A percentile compares a stretch with the other conserved stretches of the same genome.
These are phyloP conservation scores for Gibbula magus DNA, from an alignment of 2,888 invertebrate species.

Conservation along the genomic window DNA sequence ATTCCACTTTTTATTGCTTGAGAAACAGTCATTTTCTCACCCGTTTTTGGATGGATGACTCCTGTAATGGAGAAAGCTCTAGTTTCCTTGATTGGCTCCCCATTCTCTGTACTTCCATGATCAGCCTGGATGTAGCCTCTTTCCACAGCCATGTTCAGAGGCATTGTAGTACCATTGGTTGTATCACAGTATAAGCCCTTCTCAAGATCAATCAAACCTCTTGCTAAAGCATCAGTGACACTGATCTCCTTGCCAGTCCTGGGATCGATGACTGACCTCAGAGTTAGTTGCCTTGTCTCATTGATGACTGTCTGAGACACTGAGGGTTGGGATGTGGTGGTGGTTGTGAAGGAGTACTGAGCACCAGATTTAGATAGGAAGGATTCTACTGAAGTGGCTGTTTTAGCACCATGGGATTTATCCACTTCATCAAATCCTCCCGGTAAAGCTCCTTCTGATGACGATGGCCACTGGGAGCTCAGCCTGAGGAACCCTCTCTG, in stretches of 20 bases:
- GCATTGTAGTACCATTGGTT: conserved; percentile 84
- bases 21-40: conserved; percentile 85
- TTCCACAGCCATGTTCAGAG: conserved; percentile 87
- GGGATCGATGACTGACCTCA: conserved; percentile 73
- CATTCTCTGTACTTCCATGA: conserved; percentile 85
- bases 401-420: conserved; percentile 27
- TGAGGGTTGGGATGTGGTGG: conserved; percentile 64
- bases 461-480: conserved; percentile 61
- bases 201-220: conserved; percentile 89
- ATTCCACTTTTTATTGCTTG: conserved; percentile 82
- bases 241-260: conserved; percentile 73
- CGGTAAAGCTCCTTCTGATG: conserved; percentile 31
- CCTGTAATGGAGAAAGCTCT: conserved; percentile 88
- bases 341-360: conserved; percentile 64
- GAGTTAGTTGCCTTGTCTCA: conserved; percentile 65
- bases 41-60: conserved; percentile 90
- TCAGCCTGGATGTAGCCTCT: conserved; percentile 85
- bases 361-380: conserved; percentile 49
- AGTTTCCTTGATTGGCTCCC: conserved; percentile 75
- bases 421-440: conserved; percentile 31
- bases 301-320: conserved; percentile 61
- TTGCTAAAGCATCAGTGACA: conserved; percentile 84
- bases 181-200: conserved; percentile 80
- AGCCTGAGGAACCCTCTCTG: conserved; percentile 60
- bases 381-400: conserved; percentile 52